Evolutionary conservation across 2,888 invertebrate species (phyloP), one percentile per base, ranked within the genome.

Genomic region (Corbicula japonica): DNA sequence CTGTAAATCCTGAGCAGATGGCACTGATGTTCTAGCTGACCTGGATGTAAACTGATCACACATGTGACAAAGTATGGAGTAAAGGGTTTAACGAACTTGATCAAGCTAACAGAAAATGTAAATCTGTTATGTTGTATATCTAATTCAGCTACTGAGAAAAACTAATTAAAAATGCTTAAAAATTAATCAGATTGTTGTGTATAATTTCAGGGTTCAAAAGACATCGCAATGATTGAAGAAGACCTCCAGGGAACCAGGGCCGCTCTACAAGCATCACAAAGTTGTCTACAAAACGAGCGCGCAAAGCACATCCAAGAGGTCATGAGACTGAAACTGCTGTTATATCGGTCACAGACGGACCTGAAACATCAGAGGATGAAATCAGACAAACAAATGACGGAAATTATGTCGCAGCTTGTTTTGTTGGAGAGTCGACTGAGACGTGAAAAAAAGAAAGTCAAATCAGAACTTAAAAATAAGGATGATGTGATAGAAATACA

Each of bases 401-500:
- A 87, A 12, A 85, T 91, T 10, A 80, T 91, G 48, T 85, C 89
- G 0, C 89, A 88, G 62, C 74, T 91, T 23, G 76, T 90, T 23
- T 84, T 85, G 41, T 77, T 91, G 6, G 91, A 91, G 69, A 88
- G 89, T 12, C 85, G 87, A 46, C 76, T 91, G 60, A 82, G 83
- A 30, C 80, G 83, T 44, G 90, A 90, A 54, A 89, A 90, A 70
- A 78, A 71, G 10, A 78, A 86, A 28, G 80, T 90, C 2, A 60
- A 80, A 38, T 72, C 56, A n/a, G 77, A 87, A 6, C 70, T 90
- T 32, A 78, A 79, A 34, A 77, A 85, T 2, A 91, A 88, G 61
- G 88, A 90, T 58, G 74, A 80, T 32, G 56, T 86, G 26, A 90
- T 91, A 30, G 62, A 79, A 21, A 65, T 77, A 15, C 91, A 90